Percentiles rank a stretch among this genome's conserved stretches.
Evolutionary conservation across 1,140 invertebrate species (phyloP).

Genomic region (Macrocentrus cingulum): DNA sequence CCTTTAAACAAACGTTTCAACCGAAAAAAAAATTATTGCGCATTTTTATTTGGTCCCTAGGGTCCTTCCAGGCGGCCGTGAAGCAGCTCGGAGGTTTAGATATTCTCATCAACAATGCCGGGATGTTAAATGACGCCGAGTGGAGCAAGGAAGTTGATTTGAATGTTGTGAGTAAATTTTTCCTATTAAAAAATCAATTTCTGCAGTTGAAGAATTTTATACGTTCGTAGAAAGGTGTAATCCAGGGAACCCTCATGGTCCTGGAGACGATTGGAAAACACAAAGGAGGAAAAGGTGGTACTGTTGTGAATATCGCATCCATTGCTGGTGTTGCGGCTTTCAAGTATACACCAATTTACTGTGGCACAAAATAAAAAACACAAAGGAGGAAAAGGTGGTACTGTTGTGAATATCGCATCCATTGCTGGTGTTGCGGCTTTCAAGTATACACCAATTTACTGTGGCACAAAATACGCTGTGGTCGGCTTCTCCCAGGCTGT

Average conservation of each 20-base stretch:
- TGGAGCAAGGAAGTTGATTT: not conserved
- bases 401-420: constrained; percentile 47
- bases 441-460: constrained; percentile 52
- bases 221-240: constrained; percentile 26
- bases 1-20: not conserved
- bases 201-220: too few relatives aligned
- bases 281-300: constrained; percentile 48
- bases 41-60: not conserved
- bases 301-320: constrained; percentile 47
- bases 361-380: too few relatives aligned
- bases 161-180: not conserved
- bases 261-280: constrained; percentile 50
- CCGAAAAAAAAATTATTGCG: not conserved
- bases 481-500: constrained; percentile 42
- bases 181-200: not conserved
- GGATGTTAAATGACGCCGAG: not conserved
- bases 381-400: constrained; percentile 48
- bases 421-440: constrained; percentile 45
- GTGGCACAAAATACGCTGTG: constrained; percentile 56
- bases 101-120: constrained; percentile 62
- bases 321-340: constrained; percentile 45
- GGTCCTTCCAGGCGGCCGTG: not conserved
- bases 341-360: constrained; percentile 52
- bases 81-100: not conserved
- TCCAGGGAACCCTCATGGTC: constrained; percentile 39